phyloP scores from a whole-genome alignment of 2,113 vertebrate species.

The Rhombomys opimus region DNA sequence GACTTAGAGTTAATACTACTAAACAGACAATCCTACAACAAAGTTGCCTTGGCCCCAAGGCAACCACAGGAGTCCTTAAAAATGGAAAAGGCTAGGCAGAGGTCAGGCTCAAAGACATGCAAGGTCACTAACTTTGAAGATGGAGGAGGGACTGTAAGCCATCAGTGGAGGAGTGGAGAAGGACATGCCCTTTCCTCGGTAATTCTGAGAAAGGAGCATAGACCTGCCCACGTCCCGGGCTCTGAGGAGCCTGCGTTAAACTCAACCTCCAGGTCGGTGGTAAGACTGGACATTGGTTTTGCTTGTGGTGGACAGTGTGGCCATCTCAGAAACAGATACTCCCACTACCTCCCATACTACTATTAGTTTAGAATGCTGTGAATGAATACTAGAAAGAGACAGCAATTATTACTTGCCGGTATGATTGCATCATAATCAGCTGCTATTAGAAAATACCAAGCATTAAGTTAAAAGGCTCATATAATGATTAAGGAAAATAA shows the following conservation, averaged over 20 bases:
- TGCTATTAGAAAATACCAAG: constrained; percentile 21
- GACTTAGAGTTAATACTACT: neutral
- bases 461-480: constrained; percentile 13
- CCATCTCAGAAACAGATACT: neutral
- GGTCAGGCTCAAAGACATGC: neutral
- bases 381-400: constrained; percentile 28
- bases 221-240: neutral
- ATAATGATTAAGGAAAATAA: constrained; percentile 43
- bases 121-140: neutral
- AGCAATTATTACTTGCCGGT: neutral
- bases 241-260: neutral
- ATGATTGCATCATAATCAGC: neutral
- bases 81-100: neutral
- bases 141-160: neutral
- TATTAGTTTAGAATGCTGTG: neutral
- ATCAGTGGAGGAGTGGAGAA: neutral
- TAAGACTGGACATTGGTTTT: neutral
- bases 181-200: neutral
- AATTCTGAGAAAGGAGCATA: neutral
- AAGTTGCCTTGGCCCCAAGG: neutral
- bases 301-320: neutral
- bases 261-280: neutral
- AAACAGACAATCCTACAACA: neutral
- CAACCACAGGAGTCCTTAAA: neutral
- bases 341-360: neutral